Conservation (phyloP, 2,888 invertebrate species). For the Scrobipalpa atriplicella region DNA sequence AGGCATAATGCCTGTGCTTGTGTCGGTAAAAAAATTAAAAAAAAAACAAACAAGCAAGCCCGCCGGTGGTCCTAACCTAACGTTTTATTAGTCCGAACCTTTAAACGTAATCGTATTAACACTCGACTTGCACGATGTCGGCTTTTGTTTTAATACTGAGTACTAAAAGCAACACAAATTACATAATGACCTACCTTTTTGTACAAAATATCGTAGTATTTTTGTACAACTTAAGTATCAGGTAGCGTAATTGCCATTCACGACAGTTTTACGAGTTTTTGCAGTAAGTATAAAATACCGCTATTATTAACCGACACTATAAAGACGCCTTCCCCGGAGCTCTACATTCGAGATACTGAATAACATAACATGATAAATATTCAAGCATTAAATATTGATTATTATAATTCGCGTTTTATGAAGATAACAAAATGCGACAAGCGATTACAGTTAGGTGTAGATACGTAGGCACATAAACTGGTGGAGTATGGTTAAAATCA, state of each 20-base stretch:
- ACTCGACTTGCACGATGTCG: conserved; percentile 30
- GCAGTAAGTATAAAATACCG: conserved; percentile 1
- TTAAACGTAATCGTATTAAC: conserved; percentile 48
- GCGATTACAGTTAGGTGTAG: not conserved
- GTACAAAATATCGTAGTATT: not conserved
- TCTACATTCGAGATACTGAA: conserved; percentile 4
- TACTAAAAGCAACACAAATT: not conserved
- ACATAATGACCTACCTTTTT: not conserved
- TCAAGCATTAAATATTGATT: conserved; percentile 4
- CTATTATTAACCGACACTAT: conserved; percentile 2
- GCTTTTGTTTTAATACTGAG: not conserved
- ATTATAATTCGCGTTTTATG: conserved; percentile 1
- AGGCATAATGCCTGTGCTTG: conserved; percentile 44
- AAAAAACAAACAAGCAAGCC: conserved; percentile 54
- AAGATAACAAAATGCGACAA: conserved; percentile 10
- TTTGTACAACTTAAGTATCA: not conserved
- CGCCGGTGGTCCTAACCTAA: conserved; percentile 47
- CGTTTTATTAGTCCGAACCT: conserved; percentile 48
- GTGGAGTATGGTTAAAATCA: not conserved
- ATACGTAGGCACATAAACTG: not conserved
- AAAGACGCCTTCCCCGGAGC: not conserved
- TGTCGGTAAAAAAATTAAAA: conserved; percentile 55
- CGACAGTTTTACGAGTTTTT: conserved; percentile 7
- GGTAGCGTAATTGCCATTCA: not conserved
- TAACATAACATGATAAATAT: conserved; percentile 10